Percentiles rank a stretch among this genome's conserved stretches.
Conservation (phyloP, 2,797 vertebrate species). For the Muscicapa striata region DNA sequence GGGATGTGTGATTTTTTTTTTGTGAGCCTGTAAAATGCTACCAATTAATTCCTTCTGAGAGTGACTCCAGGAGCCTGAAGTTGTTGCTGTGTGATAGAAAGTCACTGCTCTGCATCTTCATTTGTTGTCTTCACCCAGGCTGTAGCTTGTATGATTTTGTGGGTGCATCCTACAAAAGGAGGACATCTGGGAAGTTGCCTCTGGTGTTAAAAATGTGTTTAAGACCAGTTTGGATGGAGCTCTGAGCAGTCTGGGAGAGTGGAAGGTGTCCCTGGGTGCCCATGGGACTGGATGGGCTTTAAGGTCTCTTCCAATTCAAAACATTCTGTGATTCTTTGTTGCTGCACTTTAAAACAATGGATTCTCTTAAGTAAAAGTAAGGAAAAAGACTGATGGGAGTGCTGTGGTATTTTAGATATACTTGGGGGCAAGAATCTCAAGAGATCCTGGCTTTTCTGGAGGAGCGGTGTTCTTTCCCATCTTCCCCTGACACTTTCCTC, state of each 20-base stretch:
- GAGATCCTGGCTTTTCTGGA: neutral
- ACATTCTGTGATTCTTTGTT: neutral
- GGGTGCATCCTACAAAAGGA: neutral
- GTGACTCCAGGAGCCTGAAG: neutral
- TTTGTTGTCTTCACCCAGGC: neutral
- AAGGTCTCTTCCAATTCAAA: neutral
- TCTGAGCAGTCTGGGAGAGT: neutral
- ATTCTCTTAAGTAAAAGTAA: neutral
- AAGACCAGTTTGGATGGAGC: neutral
- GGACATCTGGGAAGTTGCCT: neutral
- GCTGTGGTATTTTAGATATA: neutral
- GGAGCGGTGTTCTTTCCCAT: neutral
- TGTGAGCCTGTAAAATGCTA: neutral
- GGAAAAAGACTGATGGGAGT: neutral
- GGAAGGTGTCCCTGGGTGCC: neutral
- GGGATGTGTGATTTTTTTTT: neutral
- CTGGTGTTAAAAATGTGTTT: neutral
- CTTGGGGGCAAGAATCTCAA: neutral
- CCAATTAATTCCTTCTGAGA: neutral
- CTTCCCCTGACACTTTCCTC: neutral
- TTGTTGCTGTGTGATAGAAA: neutral
- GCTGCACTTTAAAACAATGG: neutral
- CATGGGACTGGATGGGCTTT: neutral
- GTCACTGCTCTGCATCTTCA: neutral
- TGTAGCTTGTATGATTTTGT: neutral